Conservation (phyloP, 2,888 invertebrate species). For the Microdon myrmicae region DNA sequence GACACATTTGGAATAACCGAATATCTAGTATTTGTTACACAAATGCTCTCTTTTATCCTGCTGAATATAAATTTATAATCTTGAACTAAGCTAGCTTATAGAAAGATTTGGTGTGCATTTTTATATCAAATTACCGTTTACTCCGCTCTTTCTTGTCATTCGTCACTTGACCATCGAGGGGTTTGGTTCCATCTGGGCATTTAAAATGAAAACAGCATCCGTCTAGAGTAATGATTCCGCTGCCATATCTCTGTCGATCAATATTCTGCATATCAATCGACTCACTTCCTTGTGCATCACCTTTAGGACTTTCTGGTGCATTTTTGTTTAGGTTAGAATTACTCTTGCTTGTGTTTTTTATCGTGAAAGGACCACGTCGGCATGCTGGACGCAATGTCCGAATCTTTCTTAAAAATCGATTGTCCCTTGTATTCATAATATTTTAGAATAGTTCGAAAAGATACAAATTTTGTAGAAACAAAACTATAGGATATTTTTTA, state of each 20-base stretch:
- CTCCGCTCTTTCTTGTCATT: background rate
- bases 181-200: slow-evolving; percentile 1
- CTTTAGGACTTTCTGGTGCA: background rate
- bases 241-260: slow-evolving; percentile 13
- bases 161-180: background rate
- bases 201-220: slow-evolving; percentile 30
- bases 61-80: slow-evolving; percentile 44
- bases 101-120: background rate
- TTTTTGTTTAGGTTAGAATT: too few species aligned
- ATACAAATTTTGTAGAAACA: slow-evolving; percentile 4
- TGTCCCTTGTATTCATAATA: slow-evolving; percentile 18
- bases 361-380: background rate
- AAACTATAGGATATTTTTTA: background rate
- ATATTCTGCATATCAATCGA: too few species aligned
- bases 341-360: background rate
- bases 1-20: slow-evolving; percentile 61
- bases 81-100: too few species aligned
- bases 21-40: slow-evolving; percentile 61
- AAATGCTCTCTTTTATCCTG: slow-evolving; percentile 60
- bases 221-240: slow-evolving; percentile 37
- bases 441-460: slow-evolving; percentile 3
- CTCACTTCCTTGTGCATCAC: background rate
- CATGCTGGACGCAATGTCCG: background rate
- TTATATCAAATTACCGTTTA: slow-evolving; percentile 11
- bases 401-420: slow-evolving; percentile 4